Evolutionary conservation across 2,888 invertebrate species (phyloP).

Genomic region (Noctuana brunneofusca): DNA sequence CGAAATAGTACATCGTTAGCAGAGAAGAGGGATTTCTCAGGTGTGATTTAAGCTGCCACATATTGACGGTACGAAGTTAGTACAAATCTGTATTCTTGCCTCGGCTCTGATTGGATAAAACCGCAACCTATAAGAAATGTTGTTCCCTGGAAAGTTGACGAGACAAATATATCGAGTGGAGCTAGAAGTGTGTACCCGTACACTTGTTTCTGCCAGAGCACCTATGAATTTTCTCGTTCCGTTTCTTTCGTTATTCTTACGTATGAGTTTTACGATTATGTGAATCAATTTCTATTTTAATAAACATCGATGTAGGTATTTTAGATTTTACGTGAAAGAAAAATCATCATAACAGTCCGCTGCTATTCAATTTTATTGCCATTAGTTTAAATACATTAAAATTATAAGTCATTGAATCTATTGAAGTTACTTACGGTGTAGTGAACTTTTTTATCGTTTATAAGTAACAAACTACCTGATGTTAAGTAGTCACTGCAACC

Average conservation of each 20-base stretch:
- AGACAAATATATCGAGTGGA: background rate
- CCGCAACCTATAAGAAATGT: constrained; percentile 6
- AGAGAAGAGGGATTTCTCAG: constrained; percentile 18
- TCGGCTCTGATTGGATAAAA: constrained; percentile 18
- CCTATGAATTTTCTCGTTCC: background rate
- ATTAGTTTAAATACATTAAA: no score
- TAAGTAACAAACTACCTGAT: no score
- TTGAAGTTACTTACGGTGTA: no score
- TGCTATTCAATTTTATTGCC: no score
- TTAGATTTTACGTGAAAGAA: background rate
- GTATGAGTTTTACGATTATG: background rate
- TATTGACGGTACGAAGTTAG: constrained; percentile 25
- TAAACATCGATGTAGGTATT: background rate
- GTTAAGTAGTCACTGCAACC: no score
- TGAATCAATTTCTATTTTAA: background rate
- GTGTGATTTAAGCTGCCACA: constrained; percentile 23
- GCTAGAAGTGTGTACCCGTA: background rate
- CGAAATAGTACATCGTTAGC: background rate
- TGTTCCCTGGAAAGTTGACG: constrained; percentile 6
- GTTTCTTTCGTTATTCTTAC: background rate
- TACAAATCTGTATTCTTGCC: constrained; percentile 14
- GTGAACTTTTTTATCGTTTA: no score
- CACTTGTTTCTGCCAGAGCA: background rate
- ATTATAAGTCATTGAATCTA: no score
- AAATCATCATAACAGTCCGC: background rate